A percentile compares a stretch with the other conserved stretches of the same genome.
Conservation (phyloP, 1,140 invertebrate genomes). For the Dufourea novaeangliae region DNA sequence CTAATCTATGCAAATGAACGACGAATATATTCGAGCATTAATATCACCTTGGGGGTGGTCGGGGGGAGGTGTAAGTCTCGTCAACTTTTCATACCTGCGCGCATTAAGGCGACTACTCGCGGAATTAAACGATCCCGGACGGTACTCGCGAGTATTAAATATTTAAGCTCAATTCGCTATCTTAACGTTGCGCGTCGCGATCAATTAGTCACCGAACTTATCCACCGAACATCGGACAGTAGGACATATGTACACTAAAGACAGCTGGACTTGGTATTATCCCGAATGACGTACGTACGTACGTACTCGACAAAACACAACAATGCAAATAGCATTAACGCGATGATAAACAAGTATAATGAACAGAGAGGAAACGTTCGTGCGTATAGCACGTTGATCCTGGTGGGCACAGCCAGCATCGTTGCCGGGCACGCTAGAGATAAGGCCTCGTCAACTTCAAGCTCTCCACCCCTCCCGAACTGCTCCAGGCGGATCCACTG, state of each 20-base stretch:
- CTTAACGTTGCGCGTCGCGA: background rate
- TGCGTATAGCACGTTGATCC: slow-evolving; percentile 23
- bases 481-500: background rate
- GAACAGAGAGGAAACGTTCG: background rate
- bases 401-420: background rate
- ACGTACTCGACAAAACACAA: too few species aligned
- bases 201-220: background rate
- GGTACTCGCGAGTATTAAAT: background rate
- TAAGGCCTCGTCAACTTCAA: background rate
- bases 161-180: background rate
- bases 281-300: background rate
- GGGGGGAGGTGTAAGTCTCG: too few species aligned
- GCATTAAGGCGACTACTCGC: background rate
- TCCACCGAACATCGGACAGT: background rate
- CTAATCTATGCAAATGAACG: slow-evolving; percentile 34
- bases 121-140: background rate
- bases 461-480: background rate
- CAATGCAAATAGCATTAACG: background rate
- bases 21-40: slow-evolving; percentile 6
- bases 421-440: slow-evolving; percentile 11
- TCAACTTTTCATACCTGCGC: background rate
- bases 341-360: background rate
- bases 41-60: background rate
- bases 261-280: too few species aligned
- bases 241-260: too few species aligned